phyloP scores from a whole-genome alignment of 2,113 vertebrate species.

The Takifugu flavidus region DNA sequence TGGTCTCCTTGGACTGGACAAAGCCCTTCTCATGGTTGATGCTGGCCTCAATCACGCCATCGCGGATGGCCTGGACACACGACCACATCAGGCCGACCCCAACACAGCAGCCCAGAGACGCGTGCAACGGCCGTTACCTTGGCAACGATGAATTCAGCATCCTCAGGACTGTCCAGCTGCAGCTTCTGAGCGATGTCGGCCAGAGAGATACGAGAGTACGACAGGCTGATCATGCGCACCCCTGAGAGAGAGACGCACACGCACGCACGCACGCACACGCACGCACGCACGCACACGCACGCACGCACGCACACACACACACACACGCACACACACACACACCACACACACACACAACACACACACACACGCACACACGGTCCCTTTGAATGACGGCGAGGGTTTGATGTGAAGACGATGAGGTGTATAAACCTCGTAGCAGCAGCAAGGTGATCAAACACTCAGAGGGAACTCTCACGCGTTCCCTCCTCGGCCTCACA shows the following conservation, averaged over 20 bases:
- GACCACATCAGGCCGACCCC: background rate
- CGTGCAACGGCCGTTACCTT: slow-evolving; percentile 75
- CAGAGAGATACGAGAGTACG: slow-evolving; percentile 95
- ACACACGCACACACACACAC: background rate
- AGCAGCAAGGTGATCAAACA: too few relatives aligned
- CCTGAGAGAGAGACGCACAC: slow-evolving; percentile 66
- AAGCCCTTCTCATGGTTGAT: slow-evolving; percentile 98
- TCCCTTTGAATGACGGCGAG: background rate
- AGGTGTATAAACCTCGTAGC: too few relatives aligned
- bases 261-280: slow-evolving; percentile 4
- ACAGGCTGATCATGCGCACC: slow-evolving; percentile 98
- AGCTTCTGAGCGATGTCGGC: slow-evolving; percentile 95
- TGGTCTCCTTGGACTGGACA: slow-evolving; percentile 96
- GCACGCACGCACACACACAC: slow-evolving; percentile 1
- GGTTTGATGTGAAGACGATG: too few relatives aligned
- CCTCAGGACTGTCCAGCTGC: slow-evolving; percentile 95
- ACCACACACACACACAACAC: background rate
- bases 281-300: too few relatives aligned
- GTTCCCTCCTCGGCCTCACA: too few relatives aligned
- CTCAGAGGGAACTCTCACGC: too few relatives aligned
- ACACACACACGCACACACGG: background rate
- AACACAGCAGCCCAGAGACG: too few relatives aligned
- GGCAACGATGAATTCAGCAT: slow-evolving; percentile 97
- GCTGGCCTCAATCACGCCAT: slow-evolving; percentile 95
- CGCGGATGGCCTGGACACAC: slow-evolving; percentile 87